phyloP scores from a whole-genome alignment of 2,113 vertebrate species.

The Turdus rufiventris region DNA sequence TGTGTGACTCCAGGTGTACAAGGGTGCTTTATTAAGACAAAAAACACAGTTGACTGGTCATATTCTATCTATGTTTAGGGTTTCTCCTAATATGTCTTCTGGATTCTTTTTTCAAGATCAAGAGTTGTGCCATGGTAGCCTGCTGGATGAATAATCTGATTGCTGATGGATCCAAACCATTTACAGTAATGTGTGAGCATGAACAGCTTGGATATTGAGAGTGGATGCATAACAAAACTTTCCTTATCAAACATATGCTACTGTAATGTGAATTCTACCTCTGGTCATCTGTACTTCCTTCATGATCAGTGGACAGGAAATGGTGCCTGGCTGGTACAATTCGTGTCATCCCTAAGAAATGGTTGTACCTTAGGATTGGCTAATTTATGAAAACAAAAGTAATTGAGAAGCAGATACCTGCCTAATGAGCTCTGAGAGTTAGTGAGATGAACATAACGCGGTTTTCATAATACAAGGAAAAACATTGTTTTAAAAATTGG shows the following conservation, averaged over 20 bases:
- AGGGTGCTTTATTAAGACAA: neutral
- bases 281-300: neutral
- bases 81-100: neutral
- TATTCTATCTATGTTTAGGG: neutral
- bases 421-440: neutral
- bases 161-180: neutral
- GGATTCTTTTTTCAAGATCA: neutral
- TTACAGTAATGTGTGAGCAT: neutral
- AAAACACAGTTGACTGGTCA: neutral
- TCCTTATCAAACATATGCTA: neutral
- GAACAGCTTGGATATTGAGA: neutral
- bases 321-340: neutral
- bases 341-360: neutral
- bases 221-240: neutral
- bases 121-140: neutral
- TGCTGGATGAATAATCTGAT: neutral
- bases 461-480: neutral
- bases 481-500: neutral
- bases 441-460: neutral
- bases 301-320: neutral
- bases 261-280: neutral
- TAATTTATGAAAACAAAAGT: neutral
- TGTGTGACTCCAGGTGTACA: neutral
- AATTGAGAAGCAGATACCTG: neutral
- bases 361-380: neutral